Base-by-base conservation (phyloP, 2,113 vertebrate genomes). In the Gallinago jamesoni region DNA sequence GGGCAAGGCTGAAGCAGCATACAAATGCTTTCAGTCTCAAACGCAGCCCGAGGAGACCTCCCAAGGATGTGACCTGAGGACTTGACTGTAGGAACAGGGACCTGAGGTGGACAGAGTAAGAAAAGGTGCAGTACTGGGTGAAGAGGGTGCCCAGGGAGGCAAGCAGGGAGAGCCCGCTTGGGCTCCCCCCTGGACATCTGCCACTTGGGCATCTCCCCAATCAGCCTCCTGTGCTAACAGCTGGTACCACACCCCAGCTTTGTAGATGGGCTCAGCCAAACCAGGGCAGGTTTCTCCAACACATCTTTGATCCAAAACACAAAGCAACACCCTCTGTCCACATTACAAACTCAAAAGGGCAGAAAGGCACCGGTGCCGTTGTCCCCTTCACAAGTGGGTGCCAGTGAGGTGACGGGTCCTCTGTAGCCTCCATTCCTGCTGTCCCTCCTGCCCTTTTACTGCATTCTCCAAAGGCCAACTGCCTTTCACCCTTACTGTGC, bases 1-100 rank as follows among this genome's bases (percentile, higher is more conserved):
- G n/a, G 64, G 73, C 66, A 95, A 50, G 31, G 73, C 68, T 92
- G 33, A 86, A 86, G 50, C 64, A 81, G 64, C 73, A 89, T 19
- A 75, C 56, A 63, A 86, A 91, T 24, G 47, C 9, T 56, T 50
- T 19, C 47, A 52, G 81, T 15, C 84, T 48, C 3, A 0, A 63
- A 53, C 0, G 4, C 70, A 69, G 57, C 31, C 35, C 0, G 3
- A 78, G 30, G n/a, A 89, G 35, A 56, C 5, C 20, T 62, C 12
- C 31, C 0, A 0, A 48, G 48, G 43, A 37, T 23, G 14, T 20
- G 27, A 60, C 18, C 33, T 6, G 8, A 41, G 45, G 52, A 68
- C 22, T 66, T 9, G 23, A 24, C 9, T 1, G 1, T 35, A 72
- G 45, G 30, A 72, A 30, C 52, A 72, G 69, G 27, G 62, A 33